Percentiles rank a stretch among this genome's conserved stretches.
These are phyloP conservation scores for Zapornia atra DNA, from an alignment of 2,113 vertebrate genomes.

Conservation along the genomic window DNA sequence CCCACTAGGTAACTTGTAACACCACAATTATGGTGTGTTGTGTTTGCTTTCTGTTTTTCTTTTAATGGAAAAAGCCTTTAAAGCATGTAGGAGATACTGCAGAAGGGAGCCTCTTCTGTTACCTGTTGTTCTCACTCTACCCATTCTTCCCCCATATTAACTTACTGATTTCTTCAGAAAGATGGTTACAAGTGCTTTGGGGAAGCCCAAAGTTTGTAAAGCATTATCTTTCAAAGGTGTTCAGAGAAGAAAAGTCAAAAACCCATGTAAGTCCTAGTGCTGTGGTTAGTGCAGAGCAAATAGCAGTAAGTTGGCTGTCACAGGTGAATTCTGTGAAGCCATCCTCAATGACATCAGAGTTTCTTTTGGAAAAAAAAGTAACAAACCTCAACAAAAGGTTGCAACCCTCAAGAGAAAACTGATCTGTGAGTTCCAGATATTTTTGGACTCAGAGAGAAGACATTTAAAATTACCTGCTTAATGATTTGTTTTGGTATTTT, in stretches of 20 bases:
- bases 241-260: background rate
- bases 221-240: background rate
- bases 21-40: background rate
- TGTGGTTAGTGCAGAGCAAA: background rate
- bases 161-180: background rate
- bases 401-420: background rate
- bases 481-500: background rate
- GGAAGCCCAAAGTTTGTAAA: background rate
- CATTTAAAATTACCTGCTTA: background rate
- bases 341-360: background rate
- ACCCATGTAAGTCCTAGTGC: background rate
- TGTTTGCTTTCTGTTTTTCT: background rate
- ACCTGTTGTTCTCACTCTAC: background rate
- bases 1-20: slow-evolving; percentile 87
- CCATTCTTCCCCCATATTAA: background rate
- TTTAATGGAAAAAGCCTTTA: background rate
- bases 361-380: background rate
- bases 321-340: background rate
- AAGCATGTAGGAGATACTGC: background rate
- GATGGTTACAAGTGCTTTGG: background rate
- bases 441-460: background rate
- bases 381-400: background rate
- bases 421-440: background rate
- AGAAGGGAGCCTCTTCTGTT: background rate
- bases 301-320: background rate